Conservation (phyloP, 2,888 invertebrate genomes). For the Eilema sororculum region DNA sequence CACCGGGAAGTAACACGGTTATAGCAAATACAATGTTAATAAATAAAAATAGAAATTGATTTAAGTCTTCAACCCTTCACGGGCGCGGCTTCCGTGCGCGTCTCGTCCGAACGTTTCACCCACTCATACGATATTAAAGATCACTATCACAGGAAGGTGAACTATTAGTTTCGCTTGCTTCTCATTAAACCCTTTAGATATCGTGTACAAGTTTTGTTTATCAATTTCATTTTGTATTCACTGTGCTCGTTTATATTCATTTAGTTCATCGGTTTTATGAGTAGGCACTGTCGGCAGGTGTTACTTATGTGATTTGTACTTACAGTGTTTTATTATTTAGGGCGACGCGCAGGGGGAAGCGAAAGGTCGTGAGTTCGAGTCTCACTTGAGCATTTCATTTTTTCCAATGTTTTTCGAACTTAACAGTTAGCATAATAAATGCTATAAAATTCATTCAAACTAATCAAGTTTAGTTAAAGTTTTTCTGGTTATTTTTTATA, state of each 20-base stretch:
- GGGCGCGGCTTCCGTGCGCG: conserved; percentile 78
- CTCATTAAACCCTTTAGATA: conserved; percentile 82
- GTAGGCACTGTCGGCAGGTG: not conserved
- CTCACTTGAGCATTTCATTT: no score
- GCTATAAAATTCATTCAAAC: no score
- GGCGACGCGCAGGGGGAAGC: no score
- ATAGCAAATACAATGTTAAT: conserved; percentile 10
- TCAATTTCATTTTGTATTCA: conserved; percentile 46
- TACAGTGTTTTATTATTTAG: not conserved
- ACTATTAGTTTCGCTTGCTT: conserved; percentile 80
- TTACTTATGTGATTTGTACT: not conserved
- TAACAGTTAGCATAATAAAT: no score
- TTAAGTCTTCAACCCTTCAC: conserved; percentile 59
- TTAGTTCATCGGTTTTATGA: conserved; percentile 2
- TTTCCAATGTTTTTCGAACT: no score
- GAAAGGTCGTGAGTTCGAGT: no score
- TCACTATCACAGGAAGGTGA: conserved; percentile 83
- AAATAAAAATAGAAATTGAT: conserved; percentile 53
- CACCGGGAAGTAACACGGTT: not conserved
- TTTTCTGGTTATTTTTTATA: not conserved
- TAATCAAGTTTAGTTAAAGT: not conserved
- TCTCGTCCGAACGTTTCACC: conserved; percentile 77
- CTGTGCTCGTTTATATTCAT: conserved; percentile 20
- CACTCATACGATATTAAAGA: conserved; percentile 85
- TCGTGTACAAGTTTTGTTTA: conserved; percentile 46